A percentile compares a stretch with the other conserved stretches of the same genome.
These are phyloP conservation scores for Bradypodion ventrale DNA, from an alignment of 2,797 vertebrate genomes.

Conservation along the genomic window DNA sequence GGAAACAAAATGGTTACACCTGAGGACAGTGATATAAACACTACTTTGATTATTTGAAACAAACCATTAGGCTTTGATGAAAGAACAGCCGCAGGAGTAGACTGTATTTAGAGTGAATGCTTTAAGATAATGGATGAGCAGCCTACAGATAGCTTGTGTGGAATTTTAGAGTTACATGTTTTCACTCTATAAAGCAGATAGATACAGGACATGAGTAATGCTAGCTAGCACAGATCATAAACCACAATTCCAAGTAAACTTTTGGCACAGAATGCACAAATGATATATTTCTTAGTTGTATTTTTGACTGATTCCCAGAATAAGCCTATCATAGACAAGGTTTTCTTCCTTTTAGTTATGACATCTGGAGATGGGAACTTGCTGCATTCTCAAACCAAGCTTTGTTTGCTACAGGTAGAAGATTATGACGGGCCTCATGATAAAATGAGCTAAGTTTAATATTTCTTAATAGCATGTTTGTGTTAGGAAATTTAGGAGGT, in stretches of 20 bases:
- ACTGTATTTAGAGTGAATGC: slow-evolving; percentile 61
- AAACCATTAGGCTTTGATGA: slow-evolving; percentile 81
- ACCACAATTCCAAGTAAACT: not conserved
- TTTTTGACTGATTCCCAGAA: not conserved
- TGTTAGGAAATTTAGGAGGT: not conserved
- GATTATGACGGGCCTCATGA: not conserved
- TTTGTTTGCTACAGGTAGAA: too few relatives aligned
- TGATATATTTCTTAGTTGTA: not conserved
- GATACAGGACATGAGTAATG: slow-evolving; percentile 53
- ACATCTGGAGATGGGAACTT: not conserved
- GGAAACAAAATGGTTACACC: slow-evolving; percentile 79
- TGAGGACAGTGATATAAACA: slow-evolving; percentile 79
- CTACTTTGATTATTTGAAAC: slow-evolving; percentile 80
- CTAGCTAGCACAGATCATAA: slow-evolving; percentile 54
- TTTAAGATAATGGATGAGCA: slow-evolving; percentile 75
- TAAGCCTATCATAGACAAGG: not conserved
- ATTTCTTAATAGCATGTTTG: not conserved
- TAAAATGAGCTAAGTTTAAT: not conserved
- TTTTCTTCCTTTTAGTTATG: too few relatives aligned
- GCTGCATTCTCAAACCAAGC: not conserved
- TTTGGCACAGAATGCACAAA: not conserved
- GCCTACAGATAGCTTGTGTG: slow-evolving; percentile 70
- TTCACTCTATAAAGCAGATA: slow-evolving; percentile 66
- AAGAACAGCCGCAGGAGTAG: slow-evolving; percentile 75
- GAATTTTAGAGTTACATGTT: slow-evolving; percentile 73